Conservation (phyloP, 92 coral and sea anemone species). For the Metridium senile region DNA sequence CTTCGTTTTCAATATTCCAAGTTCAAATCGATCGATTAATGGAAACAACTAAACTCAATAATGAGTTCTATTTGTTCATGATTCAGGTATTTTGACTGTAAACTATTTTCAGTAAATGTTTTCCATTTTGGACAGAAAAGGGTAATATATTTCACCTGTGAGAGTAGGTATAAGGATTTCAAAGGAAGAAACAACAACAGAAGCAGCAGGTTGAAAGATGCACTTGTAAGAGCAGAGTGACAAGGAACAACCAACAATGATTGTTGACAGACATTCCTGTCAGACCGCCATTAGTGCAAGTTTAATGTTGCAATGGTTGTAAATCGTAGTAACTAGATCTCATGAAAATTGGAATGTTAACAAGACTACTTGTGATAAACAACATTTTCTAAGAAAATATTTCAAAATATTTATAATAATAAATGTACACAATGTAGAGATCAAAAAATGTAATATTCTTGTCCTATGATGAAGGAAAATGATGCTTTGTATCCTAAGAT, state of each 20-base stretch:
- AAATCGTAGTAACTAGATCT: constrained; percentile 7
- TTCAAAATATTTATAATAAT: constrained; percentile 30
- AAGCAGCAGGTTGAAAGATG: constrained; percentile 12
- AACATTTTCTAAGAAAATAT: constrained; percentile 41
- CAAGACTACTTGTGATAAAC: constrained; percentile 33
- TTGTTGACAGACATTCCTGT: not conserved
- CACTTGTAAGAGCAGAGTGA: not conserved
- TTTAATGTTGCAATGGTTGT: constrained; percentile 26
- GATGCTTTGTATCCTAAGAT: not conserved
- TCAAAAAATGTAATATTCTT: constrained; percentile 22
- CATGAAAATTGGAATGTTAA: constrained; percentile 12
- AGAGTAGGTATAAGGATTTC: too few species aligned
- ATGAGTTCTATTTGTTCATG: too few species aligned
- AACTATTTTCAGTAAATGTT: too few species aligned
- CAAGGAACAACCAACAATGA: not conserved
- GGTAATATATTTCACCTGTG: too few species aligned
- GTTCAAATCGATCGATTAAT: too few species aligned
- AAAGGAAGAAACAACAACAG: not conserved
- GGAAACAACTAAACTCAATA: too few species aligned
- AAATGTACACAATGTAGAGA: constrained; percentile 26
- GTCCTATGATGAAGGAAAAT: not conserved
- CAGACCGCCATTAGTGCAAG: constrained; percentile 20
- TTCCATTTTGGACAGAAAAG: too few species aligned
- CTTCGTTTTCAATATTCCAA: too few species aligned
- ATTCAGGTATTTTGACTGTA: too few species aligned